Base-by-base conservation (phyloP, 2,113 vertebrate species). In the Myotis yumanensis region DNA sequence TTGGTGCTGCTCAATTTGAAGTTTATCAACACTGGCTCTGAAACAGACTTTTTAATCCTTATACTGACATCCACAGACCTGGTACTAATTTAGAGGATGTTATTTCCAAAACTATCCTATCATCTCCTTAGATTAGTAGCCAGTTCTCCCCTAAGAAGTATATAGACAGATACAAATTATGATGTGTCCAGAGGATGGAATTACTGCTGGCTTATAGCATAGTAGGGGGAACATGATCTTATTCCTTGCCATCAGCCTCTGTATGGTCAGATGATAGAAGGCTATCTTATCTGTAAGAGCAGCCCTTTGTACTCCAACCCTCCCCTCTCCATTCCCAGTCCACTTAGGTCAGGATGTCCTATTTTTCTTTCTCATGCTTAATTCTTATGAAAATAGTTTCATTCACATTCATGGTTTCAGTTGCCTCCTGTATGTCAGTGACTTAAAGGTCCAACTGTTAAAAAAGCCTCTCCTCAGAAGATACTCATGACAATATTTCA, bases 331-430 rank as follows among this genome's bases (percentile, higher is more conserved):
- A 16, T 6, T 8, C 17, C 5, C 43, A 82, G 25, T 4, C 71
- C 37, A 8, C 11, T 81, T 8, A 48, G 10, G 83, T n/a, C 32
- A 17, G 80, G 28, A 23, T 62, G 88, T 82, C 64, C 25, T 68
- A 11, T 30, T 62, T 80, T 81, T 68, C 73, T 72, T 92, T 80
- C 22, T 72, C 30, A 62, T 7, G 23, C 25, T 79, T 92, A 72
- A 85, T 37, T 48, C 23, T 92, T 77, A 85, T 4, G 35, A 88
- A 95, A 90, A 88, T 64, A 52, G 75, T 46, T 88, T 79, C 9
- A 57, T 64, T 57, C 35, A 90, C 15, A 77, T 11, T 76, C 37
- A 59, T 2, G 25, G 69, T 71, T 94, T 95, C 68, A 83, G 72
- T 69, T 85, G 54, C 35, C 43, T 88, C 51, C 43, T 22, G 4